These are phyloP conservation scores for Neocloeon triangulifer DNA, from an alignment of 1,140 invertebrate genomes.

Conservation along the genomic window DNA sequence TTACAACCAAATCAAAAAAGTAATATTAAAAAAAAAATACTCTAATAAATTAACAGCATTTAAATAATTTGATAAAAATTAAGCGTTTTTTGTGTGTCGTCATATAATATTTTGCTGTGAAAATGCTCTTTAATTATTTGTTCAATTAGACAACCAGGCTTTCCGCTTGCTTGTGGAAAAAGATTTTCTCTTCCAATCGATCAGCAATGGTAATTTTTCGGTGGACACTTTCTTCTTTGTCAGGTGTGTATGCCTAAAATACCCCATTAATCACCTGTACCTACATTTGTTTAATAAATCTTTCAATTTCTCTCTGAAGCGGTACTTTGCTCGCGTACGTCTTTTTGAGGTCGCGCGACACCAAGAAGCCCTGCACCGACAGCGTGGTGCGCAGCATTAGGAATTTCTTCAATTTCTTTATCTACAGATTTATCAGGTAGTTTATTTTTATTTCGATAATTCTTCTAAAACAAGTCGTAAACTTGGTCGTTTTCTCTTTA, in stretches of 20 bases:
- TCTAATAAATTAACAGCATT: too few species aligned
- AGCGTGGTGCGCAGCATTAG: not conserved
- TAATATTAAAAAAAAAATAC: too few species aligned
- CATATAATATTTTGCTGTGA: too few species aligned
- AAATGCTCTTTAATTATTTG: too few species aligned
- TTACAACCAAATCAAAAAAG: too few species aligned
- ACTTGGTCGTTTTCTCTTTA: not conserved
- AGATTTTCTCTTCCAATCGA: slow-evolving; percentile 58
- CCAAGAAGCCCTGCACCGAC: not conserved
- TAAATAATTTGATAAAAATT: too few species aligned
- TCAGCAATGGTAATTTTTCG: slow-evolving; percentile 68
- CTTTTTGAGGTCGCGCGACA: not conserved
- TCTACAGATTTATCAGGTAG: slow-evolving; percentile 3
- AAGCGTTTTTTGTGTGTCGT: too few species aligned
- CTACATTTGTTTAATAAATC: too few species aligned
- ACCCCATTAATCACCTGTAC: too few species aligned
- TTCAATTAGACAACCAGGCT: slow-evolving; percentile 44
- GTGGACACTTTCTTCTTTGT: slow-evolving; percentile 67
- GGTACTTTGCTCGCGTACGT: not conserved
- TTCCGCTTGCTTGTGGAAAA: slow-evolving; percentile 52
- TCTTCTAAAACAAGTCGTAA: not conserved
- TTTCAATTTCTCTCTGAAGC: too few species aligned
- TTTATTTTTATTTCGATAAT: not conserved
- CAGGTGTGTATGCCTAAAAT: not conserved
- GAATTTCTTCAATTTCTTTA: not conserved